Conservation (phyloP, 1,140 invertebrate species). For the Macrosteles quadrilineatus region DNA sequence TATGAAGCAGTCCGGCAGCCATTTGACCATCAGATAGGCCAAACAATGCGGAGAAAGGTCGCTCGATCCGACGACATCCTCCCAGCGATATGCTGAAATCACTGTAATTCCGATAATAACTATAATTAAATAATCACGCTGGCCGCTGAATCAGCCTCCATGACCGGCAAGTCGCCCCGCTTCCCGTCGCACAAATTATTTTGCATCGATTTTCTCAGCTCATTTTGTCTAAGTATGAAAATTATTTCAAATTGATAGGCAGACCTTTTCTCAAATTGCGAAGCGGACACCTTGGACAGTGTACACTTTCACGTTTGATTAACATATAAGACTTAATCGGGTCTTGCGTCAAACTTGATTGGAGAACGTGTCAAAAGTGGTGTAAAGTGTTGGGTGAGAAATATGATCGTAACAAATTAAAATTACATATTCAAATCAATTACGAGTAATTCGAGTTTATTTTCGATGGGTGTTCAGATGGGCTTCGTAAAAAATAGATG, state of each 20-base stretch:
- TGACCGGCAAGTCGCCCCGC: constrained; percentile 3
- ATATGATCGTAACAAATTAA: no score
- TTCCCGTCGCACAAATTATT: background rate
- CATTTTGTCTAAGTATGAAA: constrained; percentile 1
- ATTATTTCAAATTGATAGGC: background rate
- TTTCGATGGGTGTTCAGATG: no score
- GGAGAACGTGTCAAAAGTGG: no score
- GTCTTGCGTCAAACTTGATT: no score
- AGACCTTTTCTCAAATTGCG: no score
- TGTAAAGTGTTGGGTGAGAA: no score
- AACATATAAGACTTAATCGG: no score
- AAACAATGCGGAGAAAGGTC: constrained; percentile 5
- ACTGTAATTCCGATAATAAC: constrained; percentile 13
- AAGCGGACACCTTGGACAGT: no score
- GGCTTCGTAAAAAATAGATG: no score
- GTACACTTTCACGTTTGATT: no score
- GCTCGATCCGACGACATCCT: constrained; percentile 1
- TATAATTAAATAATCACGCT: constrained; percentile 8
- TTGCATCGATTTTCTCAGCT: constrained; percentile 14
- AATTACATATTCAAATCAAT: no score
- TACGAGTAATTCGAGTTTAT: no score
- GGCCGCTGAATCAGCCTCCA: background rate
- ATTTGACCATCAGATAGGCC: background rate
- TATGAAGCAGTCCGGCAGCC: background rate
- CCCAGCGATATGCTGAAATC: constrained; percentile 3